phyloP scores from a whole-genome alignment of 2,888 invertebrate species.

The Drosophila ustulata region DNA sequence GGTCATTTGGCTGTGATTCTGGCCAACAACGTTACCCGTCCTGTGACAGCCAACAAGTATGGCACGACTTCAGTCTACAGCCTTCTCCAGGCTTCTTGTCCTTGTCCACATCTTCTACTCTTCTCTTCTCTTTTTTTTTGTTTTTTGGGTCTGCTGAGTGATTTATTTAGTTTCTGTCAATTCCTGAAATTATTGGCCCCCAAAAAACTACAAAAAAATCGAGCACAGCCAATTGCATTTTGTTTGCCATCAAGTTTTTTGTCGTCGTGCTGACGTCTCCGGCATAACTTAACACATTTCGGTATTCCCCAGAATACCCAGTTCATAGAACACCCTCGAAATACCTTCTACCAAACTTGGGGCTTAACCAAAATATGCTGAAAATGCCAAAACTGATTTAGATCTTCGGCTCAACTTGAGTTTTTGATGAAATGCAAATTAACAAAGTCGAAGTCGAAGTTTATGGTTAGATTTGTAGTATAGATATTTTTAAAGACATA shows the following conservation, averaged over 20 bases:
- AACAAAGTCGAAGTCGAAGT: not conserved
- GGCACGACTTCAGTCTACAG: conserved; percentile 70
- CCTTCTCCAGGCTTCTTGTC: conserved; percentile 51
- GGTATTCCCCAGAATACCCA: conserved; percentile 67
- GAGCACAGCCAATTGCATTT: conserved; percentile 35
- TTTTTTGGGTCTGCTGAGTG: conserved; percentile 62
- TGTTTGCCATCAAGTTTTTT: conserved; percentile 34
- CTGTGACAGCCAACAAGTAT: conserved; percentile 82
- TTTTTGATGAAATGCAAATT: not conserved
- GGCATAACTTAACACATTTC: conserved; percentile 83
- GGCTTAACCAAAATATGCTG: not conserved
- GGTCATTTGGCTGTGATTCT: conserved; percentile 67
- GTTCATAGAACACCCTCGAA: conserved; percentile 61
- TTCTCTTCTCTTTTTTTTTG: not conserved
- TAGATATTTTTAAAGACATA: not conserved
- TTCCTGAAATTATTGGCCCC: conserved; percentile 81
- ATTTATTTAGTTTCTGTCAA: conserved; percentile 82
- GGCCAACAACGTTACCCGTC: conserved; percentile 67
- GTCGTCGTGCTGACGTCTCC: conserved; percentile 68
- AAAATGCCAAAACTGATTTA: not conserved
- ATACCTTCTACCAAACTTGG: conserved; percentile 4
- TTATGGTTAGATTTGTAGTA: too few species aligned
- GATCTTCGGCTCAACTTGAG: not conserved
- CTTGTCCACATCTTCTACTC: conserved; percentile 27
- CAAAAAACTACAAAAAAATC: conserved; percentile 24